Base-by-base conservation (phyloP, 2,797 vertebrate species). In the Helarctos malayanus region DNA sequence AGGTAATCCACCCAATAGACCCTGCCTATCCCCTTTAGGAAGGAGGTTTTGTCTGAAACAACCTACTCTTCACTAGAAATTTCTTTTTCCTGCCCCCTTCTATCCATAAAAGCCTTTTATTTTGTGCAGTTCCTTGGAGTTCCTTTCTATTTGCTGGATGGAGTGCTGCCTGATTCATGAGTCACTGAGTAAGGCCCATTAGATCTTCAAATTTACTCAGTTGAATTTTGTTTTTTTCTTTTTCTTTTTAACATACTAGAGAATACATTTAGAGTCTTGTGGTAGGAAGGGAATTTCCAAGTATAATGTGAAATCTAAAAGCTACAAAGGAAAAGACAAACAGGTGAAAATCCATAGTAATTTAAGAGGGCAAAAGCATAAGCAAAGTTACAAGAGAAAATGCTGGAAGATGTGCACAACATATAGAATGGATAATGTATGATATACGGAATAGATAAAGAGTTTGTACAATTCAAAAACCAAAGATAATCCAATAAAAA, bases 271-370 rank as follows among this genome's bases (percentile, higher is more conserved):
- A 89, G 47, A 80, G 19, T 52, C 47, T 96, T 84, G 23, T 19
- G 3, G n/a, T 88, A 71, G 29, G 29, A 96, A 90, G 25, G 59
- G 2, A 9, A 85, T 81, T 95, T 96, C 81, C 92, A 93, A 96
- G 41, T 56, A 96, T 80, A 78, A 91, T 4, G 27, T 78, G 79
- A 91, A 93, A 86, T 23, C 8, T 21, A 81, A n/a, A 79, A 65
- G 18, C 15, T 63, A 71, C 27, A 71, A 83, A 83, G 63, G 41
- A 59, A 95, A 93, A 89, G 18, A 81, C 19, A 82, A 86, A 75
- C 29, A 95, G 52, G 11, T 73, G 76, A 73, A n/a, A 89, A 8
- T 73, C 71, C 59, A 59, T 0, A 65, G 38, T 38, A 49, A 86
- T 89, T 95, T 86, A 65, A 91, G 78, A 75, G 29, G 47, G 27